phyloP scores from a whole-genome alignment of 2,113 vertebrate genomes.

The Corapipo altera region DNA sequence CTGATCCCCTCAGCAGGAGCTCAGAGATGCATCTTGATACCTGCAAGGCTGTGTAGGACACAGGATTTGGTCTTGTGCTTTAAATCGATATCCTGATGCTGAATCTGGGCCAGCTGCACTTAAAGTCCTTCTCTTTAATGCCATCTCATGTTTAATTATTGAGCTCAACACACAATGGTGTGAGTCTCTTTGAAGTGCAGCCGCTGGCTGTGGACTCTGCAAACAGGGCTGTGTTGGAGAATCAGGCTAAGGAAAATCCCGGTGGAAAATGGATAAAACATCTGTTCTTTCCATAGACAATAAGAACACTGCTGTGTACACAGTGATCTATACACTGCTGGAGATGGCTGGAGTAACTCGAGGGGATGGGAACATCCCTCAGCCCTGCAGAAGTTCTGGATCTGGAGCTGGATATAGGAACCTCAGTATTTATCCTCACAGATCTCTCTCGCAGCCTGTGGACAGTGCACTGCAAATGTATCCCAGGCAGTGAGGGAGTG shows the following conservation, averaged over 20 bases:
- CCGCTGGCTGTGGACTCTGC: not conserved
- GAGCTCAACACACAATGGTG: not conserved
- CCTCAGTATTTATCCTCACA: not conserved
- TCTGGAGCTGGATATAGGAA: accelerated
- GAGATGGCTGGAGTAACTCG: accelerated
- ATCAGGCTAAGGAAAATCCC: not conserved
- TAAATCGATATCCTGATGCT: not conserved
- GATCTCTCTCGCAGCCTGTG: not conserved
- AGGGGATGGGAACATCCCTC: accelerated
- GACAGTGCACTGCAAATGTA: not conserved
- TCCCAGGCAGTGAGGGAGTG: not conserved
- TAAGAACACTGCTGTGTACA: not conserved
- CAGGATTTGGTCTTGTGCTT: not conserved
- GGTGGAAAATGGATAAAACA: not conserved
- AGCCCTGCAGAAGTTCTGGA: not conserved
- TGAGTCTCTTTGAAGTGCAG: not conserved
- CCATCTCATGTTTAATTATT: not conserved
- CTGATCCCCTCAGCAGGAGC: not conserved
- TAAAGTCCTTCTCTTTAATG: not conserved
- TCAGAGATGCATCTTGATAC: not conserved
- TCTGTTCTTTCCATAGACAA: accelerated
- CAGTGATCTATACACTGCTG: accelerated
- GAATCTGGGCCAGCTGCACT: not conserved
- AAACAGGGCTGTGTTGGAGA: not conserved
- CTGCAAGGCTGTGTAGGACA: not conserved